Conservation (phyloP, 1,140 invertebrate genomes). For the Musca vetustissima region DNA sequence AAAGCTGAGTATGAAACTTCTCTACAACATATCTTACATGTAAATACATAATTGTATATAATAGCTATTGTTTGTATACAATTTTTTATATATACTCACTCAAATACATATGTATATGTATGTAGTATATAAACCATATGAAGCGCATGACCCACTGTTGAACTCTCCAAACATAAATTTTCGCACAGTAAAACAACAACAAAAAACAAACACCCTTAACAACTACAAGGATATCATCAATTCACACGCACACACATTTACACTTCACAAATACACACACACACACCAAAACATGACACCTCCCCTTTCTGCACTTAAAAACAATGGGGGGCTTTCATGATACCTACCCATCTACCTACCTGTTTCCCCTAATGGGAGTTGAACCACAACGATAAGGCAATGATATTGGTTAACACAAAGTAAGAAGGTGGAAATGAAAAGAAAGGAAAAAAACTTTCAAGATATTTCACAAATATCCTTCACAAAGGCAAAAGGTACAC, state of each 20-base stretch:
- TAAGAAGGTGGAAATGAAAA: too few species aligned
- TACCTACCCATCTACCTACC: background rate
- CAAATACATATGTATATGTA: too few species aligned
- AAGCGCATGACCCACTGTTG: constrained; percentile 53
- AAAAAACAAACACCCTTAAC: background rate
- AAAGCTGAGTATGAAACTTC: too few species aligned
- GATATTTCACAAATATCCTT: too few species aligned
- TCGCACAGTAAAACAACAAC: background rate
- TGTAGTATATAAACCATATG: constrained; percentile 33
- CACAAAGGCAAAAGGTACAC: background rate
- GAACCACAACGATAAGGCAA: too few species aligned
- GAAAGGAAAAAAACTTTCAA: too few species aligned
- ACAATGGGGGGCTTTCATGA: background rate
- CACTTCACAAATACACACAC: background rate
- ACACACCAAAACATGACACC: background rate
- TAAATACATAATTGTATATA: too few species aligned
- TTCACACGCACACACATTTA: background rate
- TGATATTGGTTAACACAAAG: too few species aligned
- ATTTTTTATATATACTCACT: too few species aligned
- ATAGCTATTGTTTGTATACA: too few species aligned
- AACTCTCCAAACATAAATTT: constrained; percentile 38
- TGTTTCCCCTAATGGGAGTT: background rate
- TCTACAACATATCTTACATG: too few species aligned
- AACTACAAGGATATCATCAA: background rate
- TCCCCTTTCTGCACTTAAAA: background rate